A percentile compares a stretch with the other conserved stretches of the same genome.
These are phyloP conservation scores for Eilema griseolum DNA, from an alignment of 2,888 invertebrate genomes.

Conservation along the genomic window DNA sequence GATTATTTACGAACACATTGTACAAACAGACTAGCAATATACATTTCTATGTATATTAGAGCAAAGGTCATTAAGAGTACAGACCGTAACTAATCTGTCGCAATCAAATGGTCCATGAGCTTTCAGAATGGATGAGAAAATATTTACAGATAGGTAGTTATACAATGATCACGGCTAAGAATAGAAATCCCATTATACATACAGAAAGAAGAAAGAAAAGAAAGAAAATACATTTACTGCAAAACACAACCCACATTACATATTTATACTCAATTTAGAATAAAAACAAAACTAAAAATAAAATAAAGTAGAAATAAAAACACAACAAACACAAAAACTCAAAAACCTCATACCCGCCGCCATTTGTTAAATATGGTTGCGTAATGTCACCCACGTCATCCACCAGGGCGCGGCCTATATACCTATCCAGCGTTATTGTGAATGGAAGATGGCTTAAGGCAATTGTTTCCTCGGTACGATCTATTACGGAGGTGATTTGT, in stretches of 20 bases:
- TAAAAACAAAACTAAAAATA: too few species aligned
- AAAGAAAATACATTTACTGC: too few species aligned
- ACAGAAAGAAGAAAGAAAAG: too few species aligned
- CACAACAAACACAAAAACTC: too few species aligned
- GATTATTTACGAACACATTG: slow-evolving; percentile 34
- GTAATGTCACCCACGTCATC: too few species aligned
- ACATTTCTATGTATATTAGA: slow-evolving; percentile 22
- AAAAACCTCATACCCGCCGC: too few species aligned
- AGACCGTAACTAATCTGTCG: slow-evolving; percentile 15
- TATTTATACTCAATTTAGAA: too few species aligned
- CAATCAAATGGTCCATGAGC: background rate
- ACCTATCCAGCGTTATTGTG: background rate
- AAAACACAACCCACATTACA: too few species aligned
- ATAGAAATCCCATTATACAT: background rate
- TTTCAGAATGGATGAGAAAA: background rate
- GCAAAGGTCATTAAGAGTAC: slow-evolving; percentile 19
- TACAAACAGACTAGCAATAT: slow-evolving; percentile 16
- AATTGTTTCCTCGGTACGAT: background rate
- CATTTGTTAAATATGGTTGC: too few species aligned
- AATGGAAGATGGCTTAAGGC: background rate
- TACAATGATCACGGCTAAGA: background rate
- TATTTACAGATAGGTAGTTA: background rate
- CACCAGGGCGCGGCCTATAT: too few species aligned
- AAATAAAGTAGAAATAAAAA: too few species aligned
- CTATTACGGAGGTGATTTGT: background rate